Evolutionary conservation across 2,797 vertebrate genomes (phyloP), one percentile per base, ranked within the genome.

Genomic region (Hydrophis major): DNA sequence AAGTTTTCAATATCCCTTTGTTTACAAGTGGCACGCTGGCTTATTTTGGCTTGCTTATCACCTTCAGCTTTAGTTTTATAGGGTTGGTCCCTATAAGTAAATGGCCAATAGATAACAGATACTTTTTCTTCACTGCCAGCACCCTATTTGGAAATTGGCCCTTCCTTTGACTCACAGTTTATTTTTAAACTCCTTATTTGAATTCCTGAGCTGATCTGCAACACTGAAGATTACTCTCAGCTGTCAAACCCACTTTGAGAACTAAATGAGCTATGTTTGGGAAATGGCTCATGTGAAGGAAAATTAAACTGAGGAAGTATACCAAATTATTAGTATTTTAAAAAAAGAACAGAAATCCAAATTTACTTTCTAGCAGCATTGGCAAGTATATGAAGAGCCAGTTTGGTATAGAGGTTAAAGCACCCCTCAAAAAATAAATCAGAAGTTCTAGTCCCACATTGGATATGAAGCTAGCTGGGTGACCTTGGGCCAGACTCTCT

Each of bases 131-230:
- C 91, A 93, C 93, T 4, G 28, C 91, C 90, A 89, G 96, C 95
- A 93, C 94, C 94, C n/a, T 88, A 93, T 4, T 2, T 88, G 95
- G 95, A 96, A 95, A 95, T 10, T 95, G 96, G 94, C 89, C 92
- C 25, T 88, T 93, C 1, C 37, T 93, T 95, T 95, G 92, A 95
- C 94, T 90, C 66, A 93, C 92, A 50, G 47, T 89, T 90, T 97
- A 89, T 96, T 97, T 97, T 97, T 96, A 96, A 95, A 91, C 6
- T 91, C 16, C 60, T 47, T 2, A 57, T 94, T 63, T 94, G 94
- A 94, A 95, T 95, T 96, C 89, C 88, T 94, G 92, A 94, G 61
- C 86, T 94, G 94, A 93, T 93, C 94, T 96, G 92, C 94, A 95
- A 66, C 88, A 92, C 89, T 4, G 42, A 61, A 28, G 59, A 74